Evolutionary conservation across 1,140 invertebrate genomes (phyloP).

Genomic region (Zaprionus davidi): DNA sequence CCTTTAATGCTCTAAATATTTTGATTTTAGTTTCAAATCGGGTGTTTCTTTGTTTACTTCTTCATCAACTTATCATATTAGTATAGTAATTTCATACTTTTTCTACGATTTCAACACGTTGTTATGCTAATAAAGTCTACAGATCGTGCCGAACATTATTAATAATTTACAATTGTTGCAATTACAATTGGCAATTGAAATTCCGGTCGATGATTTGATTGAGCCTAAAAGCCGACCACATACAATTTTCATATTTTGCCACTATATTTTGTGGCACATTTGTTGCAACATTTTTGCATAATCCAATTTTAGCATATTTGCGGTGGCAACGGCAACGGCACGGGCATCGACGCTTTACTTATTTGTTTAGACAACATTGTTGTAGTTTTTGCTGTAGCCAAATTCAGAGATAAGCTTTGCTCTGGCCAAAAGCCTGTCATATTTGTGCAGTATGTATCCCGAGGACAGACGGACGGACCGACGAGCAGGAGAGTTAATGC

Average conservation of each 20-base stretch:
- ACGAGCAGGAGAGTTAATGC: constrained; percentile 13
- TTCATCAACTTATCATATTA: too few species aligned
- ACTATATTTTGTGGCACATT: constrained; percentile 36
- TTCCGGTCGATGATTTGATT: constrained; percentile 9
- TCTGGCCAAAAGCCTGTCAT: constrained; percentile 42
- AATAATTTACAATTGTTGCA: constrained; percentile 7
- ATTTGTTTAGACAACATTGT: constrained; percentile 43
- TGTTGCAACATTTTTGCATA: constrained; percentile 49
- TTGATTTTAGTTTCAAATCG: too few species aligned
- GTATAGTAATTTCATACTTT: too few species aligned
- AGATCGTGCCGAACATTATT: background rate
- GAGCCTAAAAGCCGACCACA: constrained; percentile 36
- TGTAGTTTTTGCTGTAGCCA: constrained; percentile 4
- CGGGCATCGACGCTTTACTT: constrained; percentile 12
- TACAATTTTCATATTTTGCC: constrained; percentile 40
- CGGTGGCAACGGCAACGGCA: background rate
- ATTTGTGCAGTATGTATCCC: constrained; percentile 35
- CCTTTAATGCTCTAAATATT: too few species aligned
- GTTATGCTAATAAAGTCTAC: background rate
- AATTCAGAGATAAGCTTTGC: constrained; percentile 29
- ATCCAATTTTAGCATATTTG: constrained; percentile 31
- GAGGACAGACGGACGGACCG: background rate
- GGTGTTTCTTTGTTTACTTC: too few species aligned
- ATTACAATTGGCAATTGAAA: constrained; percentile 3
- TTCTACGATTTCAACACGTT: too few species aligned